phyloP scores from a whole-genome alignment of 1,140 invertebrate species.

The Papilio polytes region DNA sequence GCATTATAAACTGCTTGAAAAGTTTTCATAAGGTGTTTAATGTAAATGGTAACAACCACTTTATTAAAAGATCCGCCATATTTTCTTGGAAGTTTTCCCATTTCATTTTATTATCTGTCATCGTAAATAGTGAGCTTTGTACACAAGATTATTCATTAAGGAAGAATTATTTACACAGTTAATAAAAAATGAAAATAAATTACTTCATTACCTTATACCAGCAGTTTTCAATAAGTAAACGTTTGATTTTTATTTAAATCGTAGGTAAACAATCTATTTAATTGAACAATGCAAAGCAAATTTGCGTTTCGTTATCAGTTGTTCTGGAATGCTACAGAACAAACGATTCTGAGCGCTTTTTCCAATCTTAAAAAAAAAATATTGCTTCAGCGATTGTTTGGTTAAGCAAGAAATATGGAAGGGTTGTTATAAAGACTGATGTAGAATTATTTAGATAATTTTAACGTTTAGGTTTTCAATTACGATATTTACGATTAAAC shows the following conservation, averaged over 20 bases:
- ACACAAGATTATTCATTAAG: background rate
- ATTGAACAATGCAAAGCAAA: background rate
- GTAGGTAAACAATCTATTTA: background rate
- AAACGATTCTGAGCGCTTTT: background rate
- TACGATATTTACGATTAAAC: background rate
- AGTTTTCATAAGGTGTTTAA: slow-evolving; percentile 24
- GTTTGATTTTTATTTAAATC: background rate
- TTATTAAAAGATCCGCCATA: slow-evolving; percentile 16
- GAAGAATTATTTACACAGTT: background rate
- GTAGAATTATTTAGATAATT: background rate
- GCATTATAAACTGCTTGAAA: slow-evolving; percentile 6
- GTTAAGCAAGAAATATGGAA: background rate
- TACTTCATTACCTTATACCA: background rate
- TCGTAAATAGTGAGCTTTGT: slow-evolving; percentile 22
- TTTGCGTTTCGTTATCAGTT: background rate
- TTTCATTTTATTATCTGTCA: slow-evolving; percentile 21
- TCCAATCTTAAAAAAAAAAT: background rate
- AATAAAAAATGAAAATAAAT: background rate
- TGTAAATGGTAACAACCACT: slow-evolving; percentile 18
- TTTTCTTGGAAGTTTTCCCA: slow-evolving; percentile 1
- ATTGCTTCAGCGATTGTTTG: background rate
- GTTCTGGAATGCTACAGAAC: background rate
- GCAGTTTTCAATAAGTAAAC: background rate
- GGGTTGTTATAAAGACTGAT: background rate
- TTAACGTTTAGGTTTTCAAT: background rate